phyloP scores from a whole-genome alignment of 2,113 vertebrate genomes.

The Vicugna pacos region DNA sequence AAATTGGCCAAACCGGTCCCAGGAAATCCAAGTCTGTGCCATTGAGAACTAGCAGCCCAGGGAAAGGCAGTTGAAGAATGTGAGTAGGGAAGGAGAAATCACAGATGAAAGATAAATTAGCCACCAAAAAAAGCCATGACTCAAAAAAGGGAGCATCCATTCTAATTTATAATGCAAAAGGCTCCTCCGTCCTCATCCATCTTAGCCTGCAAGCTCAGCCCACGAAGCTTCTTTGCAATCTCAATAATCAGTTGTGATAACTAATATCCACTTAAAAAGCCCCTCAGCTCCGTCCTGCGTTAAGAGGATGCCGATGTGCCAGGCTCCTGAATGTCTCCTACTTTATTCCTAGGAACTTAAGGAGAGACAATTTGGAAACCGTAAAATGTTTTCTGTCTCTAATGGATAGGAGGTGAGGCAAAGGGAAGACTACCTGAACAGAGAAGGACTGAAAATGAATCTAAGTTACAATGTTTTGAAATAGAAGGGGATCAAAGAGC shows the following conservation, averaged over 20 bases:
- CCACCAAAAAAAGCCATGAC: conserved; percentile 32
- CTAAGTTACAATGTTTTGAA: conserved; percentile 5
- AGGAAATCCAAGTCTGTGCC: neutral
- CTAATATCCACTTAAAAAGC: conserved; percentile 41
- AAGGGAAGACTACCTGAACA: neutral
- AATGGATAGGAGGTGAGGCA: conserved; percentile 13
- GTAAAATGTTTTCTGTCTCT: conserved; percentile 3
- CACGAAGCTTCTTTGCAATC: neutral
- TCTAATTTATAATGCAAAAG: conserved; percentile 60
- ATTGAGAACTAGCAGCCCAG: conserved; percentile 49
- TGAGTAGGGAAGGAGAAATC: conserved; percentile 48
- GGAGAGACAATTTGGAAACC: conserved; percentile 16
- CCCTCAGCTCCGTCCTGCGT: conserved; percentile 27
- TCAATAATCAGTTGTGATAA: conserved; percentile 55
- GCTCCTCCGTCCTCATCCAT: neutral
- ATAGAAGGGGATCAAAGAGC: neutral
- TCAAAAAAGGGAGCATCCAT: neutral
- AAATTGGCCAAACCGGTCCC: conserved; percentile 48
- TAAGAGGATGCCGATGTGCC: conserved; percentile 34
- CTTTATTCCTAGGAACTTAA: conserved; percentile 38
- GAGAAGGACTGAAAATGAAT: conserved; percentile 3
- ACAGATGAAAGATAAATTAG: conserved; percentile 54
- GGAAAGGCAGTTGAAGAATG: conserved; percentile 13
- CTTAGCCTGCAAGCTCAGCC: neutral
- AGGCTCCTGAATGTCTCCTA: conserved; percentile 39